These are phyloP conservation scores for Volucella inanis DNA, from an alignment of 2,888 invertebrate species.

Conservation along the genomic window DNA sequence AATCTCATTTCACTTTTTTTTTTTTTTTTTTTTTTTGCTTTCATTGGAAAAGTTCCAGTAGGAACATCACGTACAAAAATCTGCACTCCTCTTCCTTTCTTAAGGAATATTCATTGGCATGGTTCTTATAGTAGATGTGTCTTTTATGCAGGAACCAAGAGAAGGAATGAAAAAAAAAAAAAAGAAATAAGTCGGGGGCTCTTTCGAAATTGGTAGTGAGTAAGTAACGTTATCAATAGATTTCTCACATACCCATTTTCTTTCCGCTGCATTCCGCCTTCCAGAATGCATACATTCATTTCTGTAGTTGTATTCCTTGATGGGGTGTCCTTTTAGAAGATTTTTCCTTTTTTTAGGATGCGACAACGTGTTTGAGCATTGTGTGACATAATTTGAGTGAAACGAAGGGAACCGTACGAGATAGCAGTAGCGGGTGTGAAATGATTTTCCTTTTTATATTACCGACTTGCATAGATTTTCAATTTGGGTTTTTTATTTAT, in stretches of 20 bases:
- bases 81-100: constrained; percentile 1
- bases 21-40: neutral
- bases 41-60: constrained; percentile 52
- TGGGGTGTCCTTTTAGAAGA: constrained; percentile 44
- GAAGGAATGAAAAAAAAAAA: neutral
- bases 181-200: neutral
- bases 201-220: constrained; percentile 43
- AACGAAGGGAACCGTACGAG: constrained; percentile 23
- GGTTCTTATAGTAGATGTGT: constrained; percentile 35
- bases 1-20: constrained; percentile 40
- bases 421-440: constrained; percentile 11
- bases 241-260: constrained; percentile 43
- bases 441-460: constrained; percentile 44
- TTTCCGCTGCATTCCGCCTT: neutral
- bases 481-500: constrained; percentile 35
- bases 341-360: constrained; percentile 26
- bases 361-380: constrained; percentile 56
- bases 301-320: constrained; percentile 20
- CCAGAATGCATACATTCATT: neutral
- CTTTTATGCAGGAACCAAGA: constrained; percentile 7
- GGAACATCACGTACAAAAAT: constrained; percentile 60
- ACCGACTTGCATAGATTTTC: constrained; percentile 66
- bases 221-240: constrained; percentile 70
- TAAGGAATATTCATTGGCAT: constrained; percentile 40
- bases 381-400: constrained; percentile 71